Base-by-base conservation (phyloP, 1,140 invertebrate species). In the Drosophila parvula region DNA sequence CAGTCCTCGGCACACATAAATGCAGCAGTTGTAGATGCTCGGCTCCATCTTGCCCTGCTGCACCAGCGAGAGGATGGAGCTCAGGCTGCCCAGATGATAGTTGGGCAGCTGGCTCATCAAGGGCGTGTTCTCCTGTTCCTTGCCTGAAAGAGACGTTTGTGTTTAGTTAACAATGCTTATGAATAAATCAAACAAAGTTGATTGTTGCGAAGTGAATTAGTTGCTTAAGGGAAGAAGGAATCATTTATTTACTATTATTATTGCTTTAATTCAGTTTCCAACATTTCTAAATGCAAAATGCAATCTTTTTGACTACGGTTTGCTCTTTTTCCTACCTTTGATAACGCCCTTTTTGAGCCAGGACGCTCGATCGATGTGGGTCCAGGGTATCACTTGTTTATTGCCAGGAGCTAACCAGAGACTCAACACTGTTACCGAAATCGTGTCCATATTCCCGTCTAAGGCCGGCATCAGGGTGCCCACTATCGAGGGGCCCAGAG, bases 381-480 rank as follows among this genome's bases (percentile, higher is more conserved):
- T 75, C 91, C 91, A 92, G 34, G 91, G 86, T 16, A 77, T 62
- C 5, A 86, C 65, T 16, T 83, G 36, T 7, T 36, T 67, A 16
- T 56, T 12, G 3, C 61, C 70, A 0, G 91, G 91, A 4, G 69
- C 57, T 22, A 89, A 60, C 85, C 90, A 92, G 22, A 76, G 73
- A 22, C 91, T 92, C 11, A 92, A 36, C 14, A 90, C 28, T 22
- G 75, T 73, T 16, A 76, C 74, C 12, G 91, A 83, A 6, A 92
- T 59, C 7, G 67, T 78, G 38, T 92, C 91, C 69, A 92, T 88
- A 30, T 90, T 90, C 8, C 60, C 74, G 53, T 92, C 91, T 1
- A 92, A 61, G 0, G 82, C 91, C 3, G 91, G 85, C 90, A 92
- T 85, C 16, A 92, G 18, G 2, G 89, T 90, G 34, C 91, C 91